A percentile compares a stretch with the other conserved stretches of the same genome.
Conservation (phyloP, 2,797 vertebrate species). For the Acanthurus lineatus region DNA sequence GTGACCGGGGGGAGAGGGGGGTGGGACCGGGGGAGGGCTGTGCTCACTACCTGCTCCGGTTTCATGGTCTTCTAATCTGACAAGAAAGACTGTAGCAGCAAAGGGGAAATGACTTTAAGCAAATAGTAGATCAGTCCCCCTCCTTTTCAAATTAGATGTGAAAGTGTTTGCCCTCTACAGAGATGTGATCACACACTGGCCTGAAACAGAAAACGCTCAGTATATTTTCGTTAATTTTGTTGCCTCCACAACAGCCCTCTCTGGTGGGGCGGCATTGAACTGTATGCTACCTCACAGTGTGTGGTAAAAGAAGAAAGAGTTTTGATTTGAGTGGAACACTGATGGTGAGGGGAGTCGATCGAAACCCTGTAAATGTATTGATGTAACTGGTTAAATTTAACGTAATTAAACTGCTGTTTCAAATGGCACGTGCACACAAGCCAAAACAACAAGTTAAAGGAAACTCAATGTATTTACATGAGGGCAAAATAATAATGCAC, state of each 20-base stretch:
- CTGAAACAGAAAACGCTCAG: not conserved
- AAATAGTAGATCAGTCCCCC: not conserved
- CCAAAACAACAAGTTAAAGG: not conserved
- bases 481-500: not conserved
- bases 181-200: not conserved
- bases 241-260: constrained; percentile 53
- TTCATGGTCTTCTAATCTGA: constrained; percentile 71
- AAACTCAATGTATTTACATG: not conserved
- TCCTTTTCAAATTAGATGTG: not conserved
- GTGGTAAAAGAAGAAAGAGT: not conserved
- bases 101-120: constrained; percentile 10
- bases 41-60: constrained; percentile 55
- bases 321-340: not conserved
- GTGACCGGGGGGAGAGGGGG: constrained; percentile 10
- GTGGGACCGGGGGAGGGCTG: too few species aligned
- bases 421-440: not conserved
- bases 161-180: not conserved
- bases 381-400: not conserved
- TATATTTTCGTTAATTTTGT: not conserved
- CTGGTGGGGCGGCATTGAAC: constrained; percentile 55
- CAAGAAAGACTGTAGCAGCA: constrained; percentile 36
- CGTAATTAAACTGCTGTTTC: not conserved
- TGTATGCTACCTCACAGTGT: not conserved
- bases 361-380: not conserved
- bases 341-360: not conserved